phyloP scores from a whole-genome alignment of 2,888 invertebrate genomes.

The Eupithecia tripunctaria region DNA sequence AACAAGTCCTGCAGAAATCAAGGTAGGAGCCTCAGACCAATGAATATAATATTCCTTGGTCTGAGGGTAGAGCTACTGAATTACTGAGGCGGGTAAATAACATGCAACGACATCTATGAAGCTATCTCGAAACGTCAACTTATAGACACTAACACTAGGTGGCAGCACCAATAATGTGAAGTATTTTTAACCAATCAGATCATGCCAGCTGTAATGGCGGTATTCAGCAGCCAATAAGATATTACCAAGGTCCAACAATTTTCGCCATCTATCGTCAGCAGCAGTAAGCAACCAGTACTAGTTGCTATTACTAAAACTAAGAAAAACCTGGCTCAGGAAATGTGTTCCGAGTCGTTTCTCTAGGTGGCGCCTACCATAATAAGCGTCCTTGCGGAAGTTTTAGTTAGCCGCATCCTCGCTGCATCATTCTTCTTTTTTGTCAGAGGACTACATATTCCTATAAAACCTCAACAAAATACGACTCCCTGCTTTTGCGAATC shows the following conservation, averaged over 20 bases:
- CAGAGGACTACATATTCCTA: not conserved
- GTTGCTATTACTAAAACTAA: not conserved
- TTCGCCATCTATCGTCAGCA: conserved; percentile 13
- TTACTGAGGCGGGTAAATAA: not conserved
- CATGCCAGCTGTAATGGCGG: not conserved
- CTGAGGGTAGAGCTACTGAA: not conserved
- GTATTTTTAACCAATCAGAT: conserved; percentile 9
- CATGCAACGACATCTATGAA: conserved; percentile 18
- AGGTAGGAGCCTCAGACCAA: not conserved
- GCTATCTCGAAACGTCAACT: not conserved
- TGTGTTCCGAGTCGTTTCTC: not conserved
- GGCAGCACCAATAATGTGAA: not conserved
- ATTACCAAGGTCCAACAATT: too few species aligned
- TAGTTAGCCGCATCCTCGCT: not conserved
- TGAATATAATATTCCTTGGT: too few species aligned
- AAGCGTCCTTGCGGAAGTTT: not conserved
- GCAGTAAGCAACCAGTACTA: not conserved
- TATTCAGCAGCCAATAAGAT: not conserved
- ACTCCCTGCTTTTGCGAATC: not conserved
- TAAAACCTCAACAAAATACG: not conserved
- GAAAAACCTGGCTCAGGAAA: not conserved
- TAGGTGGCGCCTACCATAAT: not conserved
- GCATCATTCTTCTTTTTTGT: not conserved
- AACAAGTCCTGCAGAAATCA: not conserved
- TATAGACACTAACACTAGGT: not conserved